phyloP scores from a whole-genome alignment of 2,113 vertebrate species.

The Silurus glanis region DNA sequence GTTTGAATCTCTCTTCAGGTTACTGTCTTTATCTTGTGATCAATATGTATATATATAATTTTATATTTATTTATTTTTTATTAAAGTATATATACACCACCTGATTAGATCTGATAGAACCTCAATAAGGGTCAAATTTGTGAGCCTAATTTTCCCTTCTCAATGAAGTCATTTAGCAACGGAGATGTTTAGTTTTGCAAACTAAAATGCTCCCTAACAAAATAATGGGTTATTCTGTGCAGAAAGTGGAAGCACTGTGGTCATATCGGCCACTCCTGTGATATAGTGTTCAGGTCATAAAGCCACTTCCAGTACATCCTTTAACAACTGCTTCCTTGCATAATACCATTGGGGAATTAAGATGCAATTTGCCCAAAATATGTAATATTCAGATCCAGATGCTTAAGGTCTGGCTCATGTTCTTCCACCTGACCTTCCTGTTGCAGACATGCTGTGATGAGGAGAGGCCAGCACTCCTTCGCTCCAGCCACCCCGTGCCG shows the following conservation, averaged over 20 bases:
- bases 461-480: slow-evolving; percentile 29
- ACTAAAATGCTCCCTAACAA: not conserved
- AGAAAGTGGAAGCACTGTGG: not conserved
- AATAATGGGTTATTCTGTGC: not conserved
- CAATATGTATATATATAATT: no score
- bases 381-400: slow-evolving; percentile 22
- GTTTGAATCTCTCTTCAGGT: not conserved
- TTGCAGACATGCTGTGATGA: slow-evolving; percentile 34
- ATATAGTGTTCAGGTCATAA: not conserved
- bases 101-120: no score
- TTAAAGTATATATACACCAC: no score
- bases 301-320: not conserved
- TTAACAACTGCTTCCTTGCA: not conserved
- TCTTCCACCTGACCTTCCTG: slow-evolving; percentile 17
- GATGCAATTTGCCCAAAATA: slow-evolving; percentile 21
- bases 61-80: no score
- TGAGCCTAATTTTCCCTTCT: no score
- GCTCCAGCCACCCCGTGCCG: slow-evolving; percentile 19
- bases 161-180: not conserved
- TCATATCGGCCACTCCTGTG: not conserved
- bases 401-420: slow-evolving; percentile 24
- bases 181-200: not conserved
- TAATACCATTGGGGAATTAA: not conserved
- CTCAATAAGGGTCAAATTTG: no score
- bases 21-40: not conserved